phyloP scores from a whole-genome alignment of 1,140 invertebrate genomes.

The Lerema accius region DNA sequence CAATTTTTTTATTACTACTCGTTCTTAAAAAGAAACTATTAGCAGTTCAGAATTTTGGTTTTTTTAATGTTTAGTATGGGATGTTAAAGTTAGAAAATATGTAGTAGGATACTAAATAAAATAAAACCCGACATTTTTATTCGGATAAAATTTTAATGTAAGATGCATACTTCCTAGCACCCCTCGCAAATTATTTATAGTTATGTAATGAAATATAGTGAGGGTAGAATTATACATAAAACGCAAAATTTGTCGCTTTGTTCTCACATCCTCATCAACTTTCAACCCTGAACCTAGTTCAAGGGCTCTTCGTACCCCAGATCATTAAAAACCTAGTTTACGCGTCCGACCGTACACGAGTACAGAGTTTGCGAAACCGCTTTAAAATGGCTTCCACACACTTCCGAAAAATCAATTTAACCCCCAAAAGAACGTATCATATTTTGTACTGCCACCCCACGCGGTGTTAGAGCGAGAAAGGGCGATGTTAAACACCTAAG shows the following conservation, averaged over 20 bases:
- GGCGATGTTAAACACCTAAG: constrained; percentile 44
- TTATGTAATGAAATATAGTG: no score
- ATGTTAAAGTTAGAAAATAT: no score
- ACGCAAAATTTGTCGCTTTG: constrained; percentile 7
- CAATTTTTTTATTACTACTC: no score
- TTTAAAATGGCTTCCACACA: constrained; percentile 69
- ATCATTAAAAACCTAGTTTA: constrained; percentile 28
- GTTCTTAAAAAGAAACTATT: no score
- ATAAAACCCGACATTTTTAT: no score
- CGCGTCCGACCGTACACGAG: constrained; percentile 5
- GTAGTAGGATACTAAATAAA: no score
- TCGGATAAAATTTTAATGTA: no score
- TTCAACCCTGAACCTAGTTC: constrained; percentile 11
- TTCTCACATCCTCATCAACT: constrained; percentile 11
- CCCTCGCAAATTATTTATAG: no score
- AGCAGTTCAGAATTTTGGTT: no score
- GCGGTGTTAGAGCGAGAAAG: constrained; percentile 56
- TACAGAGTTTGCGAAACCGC: constrained; percentile 34
- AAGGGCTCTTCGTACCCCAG: constrained; percentile 23
- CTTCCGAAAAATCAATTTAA: constrained; percentile 78
- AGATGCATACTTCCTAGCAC: no score
- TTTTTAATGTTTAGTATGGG: no score
- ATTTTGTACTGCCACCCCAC: constrained; percentile 73
- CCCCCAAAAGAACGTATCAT: constrained; percentile 76
- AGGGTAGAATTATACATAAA: constrained; percentile 8